phyloP scores from a whole-genome alignment of 2,888 invertebrate species.

The Ecdyonurus torrentis region DNA sequence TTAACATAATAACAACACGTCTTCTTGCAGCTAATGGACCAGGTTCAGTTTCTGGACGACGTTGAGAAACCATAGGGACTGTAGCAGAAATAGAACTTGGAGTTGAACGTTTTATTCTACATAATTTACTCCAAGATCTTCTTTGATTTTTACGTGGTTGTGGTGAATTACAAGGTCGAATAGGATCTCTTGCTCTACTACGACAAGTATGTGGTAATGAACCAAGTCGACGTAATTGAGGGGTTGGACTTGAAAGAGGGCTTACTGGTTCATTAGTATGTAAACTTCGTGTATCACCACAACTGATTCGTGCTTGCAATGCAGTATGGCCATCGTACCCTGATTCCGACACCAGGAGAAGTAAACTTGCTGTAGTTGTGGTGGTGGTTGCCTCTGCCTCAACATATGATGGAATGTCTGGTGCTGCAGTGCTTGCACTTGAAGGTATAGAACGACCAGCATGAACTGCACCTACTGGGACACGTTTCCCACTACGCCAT shows the following conservation, averaged over 20 bases:
- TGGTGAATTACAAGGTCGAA: conserved; percentile 1
- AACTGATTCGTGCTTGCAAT: not conserved
- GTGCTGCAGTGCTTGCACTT: not conserved
- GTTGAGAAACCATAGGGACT: not conserved
- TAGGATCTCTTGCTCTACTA: not conserved
- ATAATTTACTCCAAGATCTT: not conserved
- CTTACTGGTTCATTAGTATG: not conserved
- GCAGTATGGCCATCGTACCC: not conserved
- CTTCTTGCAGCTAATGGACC: conserved; percentile 40
- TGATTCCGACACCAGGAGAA: not conserved
- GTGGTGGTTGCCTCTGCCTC: not conserved
- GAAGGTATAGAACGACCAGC: not conserved
- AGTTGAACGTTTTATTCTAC: not conserved
- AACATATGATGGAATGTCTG: not conserved
- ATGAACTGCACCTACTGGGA: not conserved
- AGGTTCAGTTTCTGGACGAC: not conserved
- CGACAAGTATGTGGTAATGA: not conserved
- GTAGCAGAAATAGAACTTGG: not conserved
- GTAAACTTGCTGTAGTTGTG: not conserved
- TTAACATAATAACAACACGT: conserved; percentile 52
- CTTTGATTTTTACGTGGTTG: not conserved
- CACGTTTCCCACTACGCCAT: conserved; percentile 36
- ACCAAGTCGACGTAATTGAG: not conserved
- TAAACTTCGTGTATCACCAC: not conserved
- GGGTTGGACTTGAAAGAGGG: not conserved